Percentiles rank a stretch among this genome's conserved stretches.
These are phyloP conservation scores for Aulostomus chinensis DNA, from an alignment of 2,797 vertebrate species.

Conservation along the genomic window DNA sequence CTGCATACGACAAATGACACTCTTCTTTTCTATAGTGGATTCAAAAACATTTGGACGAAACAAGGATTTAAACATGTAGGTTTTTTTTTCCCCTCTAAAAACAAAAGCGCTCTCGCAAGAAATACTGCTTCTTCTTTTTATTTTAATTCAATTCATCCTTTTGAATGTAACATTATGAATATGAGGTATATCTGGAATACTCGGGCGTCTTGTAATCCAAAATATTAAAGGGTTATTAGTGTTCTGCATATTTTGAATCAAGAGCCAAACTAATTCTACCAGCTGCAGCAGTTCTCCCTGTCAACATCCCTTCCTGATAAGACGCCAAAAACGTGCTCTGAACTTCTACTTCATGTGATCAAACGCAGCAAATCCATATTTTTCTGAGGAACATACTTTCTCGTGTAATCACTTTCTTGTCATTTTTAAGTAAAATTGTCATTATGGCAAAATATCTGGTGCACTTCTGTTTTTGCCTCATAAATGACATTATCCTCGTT, in stretches of 20 bases:
- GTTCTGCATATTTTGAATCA: slow-evolving; percentile 15
- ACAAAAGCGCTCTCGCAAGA: too few relatives aligned
- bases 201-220: slow-evolving; percentile 44
- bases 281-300: slow-evolving; percentile 30
- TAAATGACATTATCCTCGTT: too few relatives aligned
- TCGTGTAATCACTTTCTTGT: background rate
- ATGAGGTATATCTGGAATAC: slow-evolving; percentile 1
- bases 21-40: background rate
- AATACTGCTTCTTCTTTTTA: too few relatives aligned
- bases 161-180: background rate
- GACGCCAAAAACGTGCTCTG: slow-evolving; percentile 47
- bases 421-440: background rate
- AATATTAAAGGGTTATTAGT: slow-evolving; percentile 34
- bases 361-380: slow-evolving; percentile 8
- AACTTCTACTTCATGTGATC: slow-evolving; percentile 12
- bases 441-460: too few relatives aligned
- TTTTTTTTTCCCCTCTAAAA: too few relatives aligned
- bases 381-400: slow-evolving; percentile 11
- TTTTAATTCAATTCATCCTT: background rate
- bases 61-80: too few relatives aligned
- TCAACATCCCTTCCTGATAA: slow-evolving; percentile 47
- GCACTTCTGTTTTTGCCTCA: too few relatives aligned
- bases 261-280: slow-evolving; percentile 53
- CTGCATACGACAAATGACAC: background rate
- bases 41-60: background rate